Base-by-base conservation (phyloP, 2,113 vertebrate genomes). In the Apteryx owenii region DNA sequence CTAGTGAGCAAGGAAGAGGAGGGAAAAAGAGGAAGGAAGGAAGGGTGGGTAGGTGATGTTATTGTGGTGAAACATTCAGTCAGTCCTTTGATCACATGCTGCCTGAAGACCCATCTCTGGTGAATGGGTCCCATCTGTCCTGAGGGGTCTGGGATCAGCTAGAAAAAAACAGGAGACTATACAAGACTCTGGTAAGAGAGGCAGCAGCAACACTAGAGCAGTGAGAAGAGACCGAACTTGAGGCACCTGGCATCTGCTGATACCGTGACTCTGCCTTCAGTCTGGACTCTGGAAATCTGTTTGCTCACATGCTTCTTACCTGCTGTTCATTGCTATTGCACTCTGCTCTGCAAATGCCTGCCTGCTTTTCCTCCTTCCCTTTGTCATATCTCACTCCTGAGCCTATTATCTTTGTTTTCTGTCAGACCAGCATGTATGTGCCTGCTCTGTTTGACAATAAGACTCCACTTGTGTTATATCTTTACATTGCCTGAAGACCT, bases 1-100 rank as follows among this genome's bases (percentile, higher is more conserved):
- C 13, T 73, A 22, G 7, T 28, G 25, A 64, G 17, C 0, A 0
- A 75, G 25, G 36, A 23, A 64, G 44, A 23, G 29, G n/a, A 48
- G 20, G 13, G 58, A 53, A 66, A 33, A 38, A 85, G 38, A 61
- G 31, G 78, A 64, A 69, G 26, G 12, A 38, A 31, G 33, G 11
- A 62, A 3, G 23, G 33, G 23, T 48, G 46, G 46, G 46, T 19
- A 48, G 46, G 46, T 48, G 46, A 48, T 48, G 7, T 71, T 48
- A 8, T 68, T 68, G 13, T n/a, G 16, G 38, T 58, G 73, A 75
- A 81, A 71, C 51, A 10, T 22, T 84, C 42, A 66, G 23, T 53
- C 9, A 13, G n/a, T 64, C 12, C 13, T 4, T 31, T 68, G 26
- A 68, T 9, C 62, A 33, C 31, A 77, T 26, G 10, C 82, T 42